A percentile compares a stretch with the other conserved stretches of the same genome.
These are phyloP conservation scores for Todus mexicanus DNA, from an alignment of 2,797 vertebrate genomes.

Conservation along the genomic window DNA sequence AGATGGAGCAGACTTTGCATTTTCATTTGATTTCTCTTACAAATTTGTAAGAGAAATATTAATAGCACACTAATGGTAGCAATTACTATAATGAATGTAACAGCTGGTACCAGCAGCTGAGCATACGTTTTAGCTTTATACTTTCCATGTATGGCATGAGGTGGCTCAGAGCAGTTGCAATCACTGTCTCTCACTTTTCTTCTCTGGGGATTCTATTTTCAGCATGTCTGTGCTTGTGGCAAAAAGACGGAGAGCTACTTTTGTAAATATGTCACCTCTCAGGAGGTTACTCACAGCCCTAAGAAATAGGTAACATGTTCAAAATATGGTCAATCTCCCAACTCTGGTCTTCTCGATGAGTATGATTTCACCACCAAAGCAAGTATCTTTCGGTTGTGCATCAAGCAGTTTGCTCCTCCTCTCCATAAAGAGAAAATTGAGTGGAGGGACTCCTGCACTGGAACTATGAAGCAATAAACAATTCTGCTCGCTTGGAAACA, in stretches of 20 bases:
- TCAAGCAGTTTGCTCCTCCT: not conserved
- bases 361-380: not conserved
- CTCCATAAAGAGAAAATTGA: not conserved
- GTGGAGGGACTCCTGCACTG: not conserved
- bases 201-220: conserved; percentile 22
- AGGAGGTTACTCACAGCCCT: not conserved
- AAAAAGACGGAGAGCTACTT: not conserved
- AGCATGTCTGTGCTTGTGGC: not conserved
- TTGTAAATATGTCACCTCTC: conserved; percentile 5
- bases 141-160: not conserved
- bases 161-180: not conserved
- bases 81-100: conserved; percentile 57
- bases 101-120: conserved; percentile 56
- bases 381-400: not conserved
- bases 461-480: not conserved
- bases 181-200: conserved; percentile 2
- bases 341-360: not conserved
- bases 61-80: conserved; percentile 50
- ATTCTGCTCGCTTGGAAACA: not conserved
- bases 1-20: not conserved
- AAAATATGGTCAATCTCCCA: not conserved
- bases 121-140: not conserved
- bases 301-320: not conserved
- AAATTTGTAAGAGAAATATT: conserved; percentile 50
- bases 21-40: conserved; percentile 2